phyloP scores from a whole-genome alignment of 2,113 vertebrate species.

The Empidonax traillii region DNA sequence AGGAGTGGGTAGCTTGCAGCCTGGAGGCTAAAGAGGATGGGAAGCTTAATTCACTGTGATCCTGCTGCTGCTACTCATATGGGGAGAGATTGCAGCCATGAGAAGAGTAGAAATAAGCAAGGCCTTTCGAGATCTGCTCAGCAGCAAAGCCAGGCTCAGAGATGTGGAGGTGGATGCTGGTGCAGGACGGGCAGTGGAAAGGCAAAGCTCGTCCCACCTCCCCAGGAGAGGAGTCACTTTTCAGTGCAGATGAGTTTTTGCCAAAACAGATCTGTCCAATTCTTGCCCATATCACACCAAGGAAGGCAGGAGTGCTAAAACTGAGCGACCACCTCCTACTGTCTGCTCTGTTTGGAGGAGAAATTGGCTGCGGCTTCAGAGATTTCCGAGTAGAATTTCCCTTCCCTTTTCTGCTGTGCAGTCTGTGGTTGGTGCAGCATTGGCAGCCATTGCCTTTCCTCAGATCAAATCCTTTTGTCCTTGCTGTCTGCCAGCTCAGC shows the following conservation, averaged over 20 bases:
- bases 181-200: background rate
- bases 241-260: background rate
- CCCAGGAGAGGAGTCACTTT: background rate
- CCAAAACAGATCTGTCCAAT: background rate
- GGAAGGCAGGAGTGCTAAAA: background rate
- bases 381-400: background rate
- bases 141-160: background rate
- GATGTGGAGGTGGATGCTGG: accelerated
- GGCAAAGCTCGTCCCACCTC: background rate
- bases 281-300: background rate
- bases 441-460: background rate
- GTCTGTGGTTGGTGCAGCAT: background rate
- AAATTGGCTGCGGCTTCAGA: background rate
- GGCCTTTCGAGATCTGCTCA: background rate
- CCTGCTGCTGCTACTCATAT: background rate
- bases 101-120: background rate
- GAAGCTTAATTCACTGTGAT: background rate
- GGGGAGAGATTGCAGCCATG: background rate
- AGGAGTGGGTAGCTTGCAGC: background rate
- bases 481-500: background rate
- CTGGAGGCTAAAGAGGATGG: background rate
- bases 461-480: background rate
- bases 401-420: background rate
- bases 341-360: background rate
- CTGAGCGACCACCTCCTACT: background rate